A percentile compares a stretch with the other conserved stretches of the same genome.
phyloP scores from a whole-genome alignment of 2,888 invertebrate species.

The Tuberolachnus salignus region DNA sequence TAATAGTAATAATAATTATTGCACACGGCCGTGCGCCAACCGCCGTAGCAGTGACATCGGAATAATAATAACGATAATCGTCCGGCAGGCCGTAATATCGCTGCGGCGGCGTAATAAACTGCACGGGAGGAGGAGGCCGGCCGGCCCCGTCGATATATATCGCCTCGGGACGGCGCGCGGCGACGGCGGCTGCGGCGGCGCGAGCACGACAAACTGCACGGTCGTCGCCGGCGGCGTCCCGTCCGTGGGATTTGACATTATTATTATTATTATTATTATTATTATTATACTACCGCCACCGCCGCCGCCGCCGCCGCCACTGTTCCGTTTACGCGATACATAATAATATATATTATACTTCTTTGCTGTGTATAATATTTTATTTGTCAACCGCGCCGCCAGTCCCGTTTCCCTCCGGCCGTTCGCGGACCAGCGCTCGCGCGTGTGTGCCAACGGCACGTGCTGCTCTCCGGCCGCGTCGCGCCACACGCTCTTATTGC shows the following conservation, averaged over 20 bases:
- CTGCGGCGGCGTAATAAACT: too few relatives aligned
- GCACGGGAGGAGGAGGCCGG: background rate
- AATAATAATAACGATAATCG: slow-evolving; percentile 31
- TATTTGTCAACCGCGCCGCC: slow-evolving; percentile 45
- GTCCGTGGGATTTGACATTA: slow-evolving; percentile 52
- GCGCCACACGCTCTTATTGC: slow-evolving; percentile 45
- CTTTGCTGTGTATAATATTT: background rate
- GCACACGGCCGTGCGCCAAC: slow-evolving; percentile 1
- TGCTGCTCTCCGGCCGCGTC: slow-evolving; percentile 33
- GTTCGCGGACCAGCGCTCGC: background rate
- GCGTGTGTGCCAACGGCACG: slow-evolving; percentile 43
- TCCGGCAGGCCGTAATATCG: background rate
- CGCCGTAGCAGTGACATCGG: slow-evolving; percentile 11
- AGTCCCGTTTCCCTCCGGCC: background rate
- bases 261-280: slow-evolving; percentile 48
- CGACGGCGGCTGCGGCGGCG: background rate
- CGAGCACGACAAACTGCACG: slow-evolving; percentile 15
- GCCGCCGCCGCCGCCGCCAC: slow-evolving; percentile 10
- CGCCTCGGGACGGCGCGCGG: slow-evolving; percentile 18
- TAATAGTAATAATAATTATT: background rate
- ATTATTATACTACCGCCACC: too few relatives aligned
- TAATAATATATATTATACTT: slow-evolving; percentile 5
- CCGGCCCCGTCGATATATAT: background rate
- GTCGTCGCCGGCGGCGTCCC: background rate
- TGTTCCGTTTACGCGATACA: background rate